Base-by-base conservation (phyloP, 2,888 invertebrate genomes). In the Cyaniris semiargus region DNA sequence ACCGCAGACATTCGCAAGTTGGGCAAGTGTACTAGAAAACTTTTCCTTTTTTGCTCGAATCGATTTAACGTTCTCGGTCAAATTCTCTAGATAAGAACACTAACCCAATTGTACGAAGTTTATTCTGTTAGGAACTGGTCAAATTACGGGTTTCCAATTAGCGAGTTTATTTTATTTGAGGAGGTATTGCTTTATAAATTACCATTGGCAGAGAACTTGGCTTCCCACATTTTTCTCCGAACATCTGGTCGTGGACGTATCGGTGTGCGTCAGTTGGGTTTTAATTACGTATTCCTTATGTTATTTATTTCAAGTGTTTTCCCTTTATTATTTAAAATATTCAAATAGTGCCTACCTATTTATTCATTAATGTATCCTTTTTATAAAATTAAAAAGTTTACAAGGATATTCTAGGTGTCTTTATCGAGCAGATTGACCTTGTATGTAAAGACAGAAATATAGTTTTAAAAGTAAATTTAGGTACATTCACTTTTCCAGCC, bases 401-500 rank as follows among this genome's bases (percentile, higher is more conserved):
- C 31, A 66, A 66, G 27, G 66, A 27, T 66, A 66, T 15, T n/a
- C n/a, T n/a, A 66, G 31, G 6, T 66, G 18, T 31, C 10, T 23
- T 31, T 31, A 66, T 27, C 13, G 8, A 13, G 27, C 6, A 31
- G 66, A 66, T 31, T 31, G 66, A 66, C 66, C 66, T 66, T 60
- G 23, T 66, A 66, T 66, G 18, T 66, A 15, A 18, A 66, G 66
- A 6, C 66, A 31, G 27, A 23, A 66, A 27, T 60, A 66, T 60
- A 60, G 23, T 66, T 66, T 66, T 66, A 66, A 66, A 66, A 66
- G 27, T 66, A 71, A 78, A 76, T 88, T 88, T 90, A 82, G 80
- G 80, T 82, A 91, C 93, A 92, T 93, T 93, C 93, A 91, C 92
- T 91, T 88, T 84, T 84, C 83, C 78, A 85, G 85, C 92, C 92